Evolutionary conservation across 2,113 vertebrate genomes (phyloP), one percentile per base, ranked within the genome.

Genomic region (Spea bombifrons): DNA sequence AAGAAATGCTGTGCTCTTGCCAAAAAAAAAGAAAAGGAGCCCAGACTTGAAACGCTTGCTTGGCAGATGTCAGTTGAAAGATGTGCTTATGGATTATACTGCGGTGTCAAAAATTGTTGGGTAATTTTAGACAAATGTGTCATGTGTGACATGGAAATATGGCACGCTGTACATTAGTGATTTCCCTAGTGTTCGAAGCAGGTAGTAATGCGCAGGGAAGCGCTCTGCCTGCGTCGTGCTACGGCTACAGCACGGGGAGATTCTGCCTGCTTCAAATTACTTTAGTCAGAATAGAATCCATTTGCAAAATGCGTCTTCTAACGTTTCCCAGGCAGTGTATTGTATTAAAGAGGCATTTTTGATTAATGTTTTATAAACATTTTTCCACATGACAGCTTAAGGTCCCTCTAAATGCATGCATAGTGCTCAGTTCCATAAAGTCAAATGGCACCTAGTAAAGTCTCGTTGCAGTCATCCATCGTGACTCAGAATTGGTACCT

Each of bases 351-450:
- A 98, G 94, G 92, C 94, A 94, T 94, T 96, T 93, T 93, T 95
- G 94, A 98, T 98, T 93, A 99, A 99, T 98, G 95, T 97, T 99
- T 99, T 93, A 98, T 99, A 94, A 94, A 94, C 94, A 93, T 92
- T 94, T 94, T 93, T 91, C 88, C 92, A 90, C 88, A 88, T 93
- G 89, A 90, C 91, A 92, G 91, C 89, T 91, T 90, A 88, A 92
- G 93, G 92, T 90, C 89, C 89, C 89, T 91, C 89, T 91, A 92
- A 88, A 91, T 94, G 92, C 75, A 86, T 88, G 89, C 91, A 86
- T 89, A 88, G 92, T 92, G 94, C 93, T 96, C 93, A 89, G 90
- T 91, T 94, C 88, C 90, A 90, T 91, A 90, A 92, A 92, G 91
- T 90, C 92, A 90, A 92, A 93, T 95, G 95, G 94, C 93, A 93